Evolutionary conservation across 2,888 invertebrate species (phyloP), one percentile per base, ranked within the genome.

Genomic region (Drosophila cognata): DNA sequence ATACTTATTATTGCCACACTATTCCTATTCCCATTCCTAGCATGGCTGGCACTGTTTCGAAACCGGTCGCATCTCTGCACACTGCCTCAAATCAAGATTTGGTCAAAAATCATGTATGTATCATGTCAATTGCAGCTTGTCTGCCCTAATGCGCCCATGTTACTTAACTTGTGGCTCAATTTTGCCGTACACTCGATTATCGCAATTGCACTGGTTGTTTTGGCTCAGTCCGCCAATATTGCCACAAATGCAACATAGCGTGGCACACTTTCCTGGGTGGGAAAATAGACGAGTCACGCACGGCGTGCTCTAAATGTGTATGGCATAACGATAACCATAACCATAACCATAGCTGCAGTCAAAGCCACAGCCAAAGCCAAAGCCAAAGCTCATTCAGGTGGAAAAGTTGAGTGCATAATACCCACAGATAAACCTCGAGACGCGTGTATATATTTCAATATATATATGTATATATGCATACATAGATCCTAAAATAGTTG

Each of bases 201-300:
- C 11, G 18, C 36, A 18, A 25, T 18, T 55, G 36, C 71, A 46
- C 7, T 51, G 52, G 35, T 33, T 13, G 18, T 50, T 18, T 25
- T 33, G 55, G 28, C 16, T 35, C 51, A 36, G 56, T 75, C 64
- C 70, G 64, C 53, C 74, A 75, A 76, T 76, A 43, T 75, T 68
- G 70, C 16, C 50, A 33, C 33, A 50, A 56, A 64, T 81, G 77
- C 77, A 77, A 56, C 81, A 64, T n/a, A 51, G 56, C 66, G 56
- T 73, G 76, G 62, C 76, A 72, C 62, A 72, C 60, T 70, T 69
- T 65, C 55, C 63, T 35, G 56, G 41, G 3, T 41, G 46, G 65
- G 64, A 68, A 82, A 89, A 84, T 77, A 55, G 80, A 56, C 66
- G 52, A 84, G 89, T 80, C 88, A 89, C 86, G 90, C 78, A 71